Evolutionary conservation across 2,888 invertebrate species (phyloP), one percentile per base, ranked within the genome.

Genomic region (Blomia tropicalis): DNA sequence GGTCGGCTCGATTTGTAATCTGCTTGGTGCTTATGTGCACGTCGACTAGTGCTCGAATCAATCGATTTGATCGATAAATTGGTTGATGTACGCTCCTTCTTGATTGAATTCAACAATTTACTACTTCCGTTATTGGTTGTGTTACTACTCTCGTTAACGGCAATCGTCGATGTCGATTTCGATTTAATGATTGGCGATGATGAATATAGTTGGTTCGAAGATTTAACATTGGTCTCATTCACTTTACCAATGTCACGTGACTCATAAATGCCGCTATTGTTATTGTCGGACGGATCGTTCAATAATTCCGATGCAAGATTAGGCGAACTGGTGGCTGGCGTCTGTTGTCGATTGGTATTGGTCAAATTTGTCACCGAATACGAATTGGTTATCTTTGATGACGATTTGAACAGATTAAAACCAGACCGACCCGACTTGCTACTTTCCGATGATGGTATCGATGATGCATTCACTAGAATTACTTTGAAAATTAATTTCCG

Each of bases 111-210:
- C n/a, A n/a, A n/a, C n/a, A n/a, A n/a, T n/a, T n/a, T n/a, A n/a
- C n/a, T n/a, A n/a, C n/a, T n/a, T n/a, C n/a, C n/a, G n/a, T n/a
- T n/a, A n/a, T n/a, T n/a, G n/a, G n/a, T n/a, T n/a, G n/a, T n/a
- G n/a, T n/a, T 17, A 36, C 17, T 36, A 17, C 7, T 7, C 36
- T 36, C 7, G 17, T 36, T 17, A 17, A 36, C 17, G 36, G 36
- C 36, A 17, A 36, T 36, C 14, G 51, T n/a, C 14, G 51, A 47
- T 7, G 27, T n/a, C 7, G 51, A 47, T 27, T 47, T 22, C 22
- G 51, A 47, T n/a, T 47, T 47, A n/a, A n/a, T 47, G 51, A 47
- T 14, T 7, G 51, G 51, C 51, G 51, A 19, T 14, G 51, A 47
- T 25, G 51, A n/a, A 14, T 47, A n/a, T 27, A 19, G 22, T 47